Conservation (phyloP, 2,113 vertebrate genomes). For the Notothenia rossii region DNA sequence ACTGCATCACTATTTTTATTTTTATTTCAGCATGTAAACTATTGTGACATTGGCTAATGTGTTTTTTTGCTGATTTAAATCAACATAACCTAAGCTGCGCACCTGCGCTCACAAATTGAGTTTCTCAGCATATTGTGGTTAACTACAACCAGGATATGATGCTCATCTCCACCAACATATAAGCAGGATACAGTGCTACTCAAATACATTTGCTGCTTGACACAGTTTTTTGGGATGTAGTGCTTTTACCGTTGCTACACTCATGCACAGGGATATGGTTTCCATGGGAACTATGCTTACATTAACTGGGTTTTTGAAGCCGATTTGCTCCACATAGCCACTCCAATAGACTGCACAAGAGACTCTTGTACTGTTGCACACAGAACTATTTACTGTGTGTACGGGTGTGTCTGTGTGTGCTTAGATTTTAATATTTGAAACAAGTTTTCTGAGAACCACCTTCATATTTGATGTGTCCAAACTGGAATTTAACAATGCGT, state of each 20-base stretch:
- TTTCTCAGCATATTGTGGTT: no score
- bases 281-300: constrained; percentile 76
- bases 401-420: neutral
- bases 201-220: constrained; percentile 25
- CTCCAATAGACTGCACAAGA: constrained; percentile 31
- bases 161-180: neutral
- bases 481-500: constrained; percentile 25
- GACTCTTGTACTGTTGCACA: neutral
- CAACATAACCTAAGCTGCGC: no score
- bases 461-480: constrained; percentile 8
- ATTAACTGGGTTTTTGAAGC: constrained; percentile 54
- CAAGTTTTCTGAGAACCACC: neutral
- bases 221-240: constrained; percentile 34
- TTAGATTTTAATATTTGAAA: neutral
- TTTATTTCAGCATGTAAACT: neutral
- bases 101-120: no score
- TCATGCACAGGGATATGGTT: constrained; percentile 62
- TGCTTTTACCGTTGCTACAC: constrained; percentile 34
- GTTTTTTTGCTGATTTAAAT: neutral
- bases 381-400: neutral
- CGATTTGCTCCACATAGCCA: constrained; percentile 18
- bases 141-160: neutral
- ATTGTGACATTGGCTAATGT: neutral
- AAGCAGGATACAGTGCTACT: constrained; percentile 3
- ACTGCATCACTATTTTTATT: neutral